Conservation (phyloP, 2,888 invertebrate genomes). For the Hetaerina titia region DNA sequence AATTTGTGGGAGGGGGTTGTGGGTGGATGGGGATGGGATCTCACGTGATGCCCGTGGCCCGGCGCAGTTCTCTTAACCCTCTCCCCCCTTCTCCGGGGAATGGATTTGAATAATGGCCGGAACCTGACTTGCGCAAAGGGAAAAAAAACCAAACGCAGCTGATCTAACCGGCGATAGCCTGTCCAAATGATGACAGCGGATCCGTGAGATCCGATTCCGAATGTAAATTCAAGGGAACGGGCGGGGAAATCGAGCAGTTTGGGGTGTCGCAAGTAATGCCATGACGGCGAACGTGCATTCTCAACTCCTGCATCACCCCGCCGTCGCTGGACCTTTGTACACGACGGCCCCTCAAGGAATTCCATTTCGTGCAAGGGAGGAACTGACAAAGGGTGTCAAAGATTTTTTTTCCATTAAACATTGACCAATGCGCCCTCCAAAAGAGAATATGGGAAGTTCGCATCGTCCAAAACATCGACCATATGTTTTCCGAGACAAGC, state of each 20-base stretch:
- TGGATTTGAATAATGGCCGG: slow-evolving; percentile 4
- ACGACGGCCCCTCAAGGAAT: no score
- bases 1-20: not conserved
- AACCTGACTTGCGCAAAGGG: slow-evolving; percentile 3
- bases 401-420: no score
- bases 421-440: no score
- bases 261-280: not conserved
- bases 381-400: no score
- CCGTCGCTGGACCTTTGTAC: no score
- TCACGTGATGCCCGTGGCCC: not conserved
- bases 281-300: not conserved
- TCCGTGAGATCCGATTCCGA: not conserved
- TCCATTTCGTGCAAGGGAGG: no score
- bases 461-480: no score
- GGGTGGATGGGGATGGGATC: not conserved
- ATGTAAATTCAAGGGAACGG: not conserved
- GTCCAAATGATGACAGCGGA: not conserved
- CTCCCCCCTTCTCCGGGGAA: not conserved
- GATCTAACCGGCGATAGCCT: not conserved
- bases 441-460: no score
- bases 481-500: no score
- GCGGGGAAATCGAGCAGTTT: not conserved
- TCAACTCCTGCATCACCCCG: not conserved
- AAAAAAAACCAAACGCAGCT: slow-evolving; percentile 21
- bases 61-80: not conserved